phyloP scores from a whole-genome alignment of 2,888 invertebrate genomes.

The Sphecodes monilicornis region DNA sequence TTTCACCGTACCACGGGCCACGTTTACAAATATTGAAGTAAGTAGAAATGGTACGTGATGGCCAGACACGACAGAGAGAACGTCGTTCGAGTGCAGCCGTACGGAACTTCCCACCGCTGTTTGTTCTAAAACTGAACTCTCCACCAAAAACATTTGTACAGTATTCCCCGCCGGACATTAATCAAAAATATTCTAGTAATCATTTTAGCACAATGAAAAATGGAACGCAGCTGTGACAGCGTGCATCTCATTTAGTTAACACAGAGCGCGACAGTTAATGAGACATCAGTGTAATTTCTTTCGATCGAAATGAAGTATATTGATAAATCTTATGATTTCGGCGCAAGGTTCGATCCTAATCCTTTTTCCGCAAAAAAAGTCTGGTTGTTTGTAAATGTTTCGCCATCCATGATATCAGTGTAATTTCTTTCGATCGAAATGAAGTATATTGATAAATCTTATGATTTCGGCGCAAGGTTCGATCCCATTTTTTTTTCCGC shows the following conservation, averaged over 20 bases:
- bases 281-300: no score
- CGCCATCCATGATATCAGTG: no score
- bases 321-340: no score
- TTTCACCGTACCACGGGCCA: neutral
- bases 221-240: neutral
- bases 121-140: neutral
- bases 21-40: neutral
- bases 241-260: neutral
- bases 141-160: neutral
- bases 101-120: neutral
- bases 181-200: neutral
- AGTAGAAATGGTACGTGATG: neutral
- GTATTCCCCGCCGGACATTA: neutral
- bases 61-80: neutral
- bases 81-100: neutral
- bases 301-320: no score
- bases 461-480: no score
- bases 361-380: no score
- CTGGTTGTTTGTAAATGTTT: no score
- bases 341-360: no score
- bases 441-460: no score
- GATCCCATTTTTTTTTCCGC: no score
- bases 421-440: no score
- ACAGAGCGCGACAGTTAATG: neutral
- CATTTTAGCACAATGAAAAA: neutral